Base-by-base conservation (phyloP, 1,140 invertebrate species). In the Dendroctonus ponderosae region DNA sequence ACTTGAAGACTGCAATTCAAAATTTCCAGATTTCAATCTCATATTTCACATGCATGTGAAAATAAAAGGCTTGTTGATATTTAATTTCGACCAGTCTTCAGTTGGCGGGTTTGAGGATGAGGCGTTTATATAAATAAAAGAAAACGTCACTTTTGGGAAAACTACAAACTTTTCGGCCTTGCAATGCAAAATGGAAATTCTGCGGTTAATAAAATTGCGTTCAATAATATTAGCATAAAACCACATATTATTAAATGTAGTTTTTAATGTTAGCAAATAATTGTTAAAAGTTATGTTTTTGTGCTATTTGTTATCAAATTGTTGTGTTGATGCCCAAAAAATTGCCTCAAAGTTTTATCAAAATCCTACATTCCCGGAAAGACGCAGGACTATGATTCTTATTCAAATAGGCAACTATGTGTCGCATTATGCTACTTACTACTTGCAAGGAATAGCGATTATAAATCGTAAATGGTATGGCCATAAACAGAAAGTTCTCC, bases 81-180 rank as follows among this genome's bases (percentile, higher is more conserved):
- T 26, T 26, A 26, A 26, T 26, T 26, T 26, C 26, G 26, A 26
- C 26, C 26, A 26, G 26, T 26, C 26, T 26, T 26, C 26, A 26
- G 26, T 26, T 26, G 26, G 26, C 26, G 26, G 15, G 50, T 52
- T 52, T 52, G n/a, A 15, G n/a, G 50, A 52, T 26, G 15, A 12
- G 37, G 52, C 43, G 15, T 8, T 49, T 53, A 60, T 65, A 70
- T 57, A 61, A 75, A 72, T 64, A 73, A 44, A 66, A 67, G 56
- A 73, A 67, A 74, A 76, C 75, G 76, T 77, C 76, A 77, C 76
- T 77, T 77, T 77, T 77, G 76, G 76, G 76, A 76, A 75, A 75
- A 69, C 62, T 64, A 71, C 71, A 76, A 69, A 75, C 67, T 5
- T 76, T 76, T 75, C 62, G 74, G 73, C 72, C 61, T 54, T 68